A percentile compares a stretch with the other conserved stretches of the same genome.
These are phyloP conservation scores for Actenoides lindsayi DNA, from an alignment of 2,113 vertebrate genomes.

Conservation along the genomic window DNA sequence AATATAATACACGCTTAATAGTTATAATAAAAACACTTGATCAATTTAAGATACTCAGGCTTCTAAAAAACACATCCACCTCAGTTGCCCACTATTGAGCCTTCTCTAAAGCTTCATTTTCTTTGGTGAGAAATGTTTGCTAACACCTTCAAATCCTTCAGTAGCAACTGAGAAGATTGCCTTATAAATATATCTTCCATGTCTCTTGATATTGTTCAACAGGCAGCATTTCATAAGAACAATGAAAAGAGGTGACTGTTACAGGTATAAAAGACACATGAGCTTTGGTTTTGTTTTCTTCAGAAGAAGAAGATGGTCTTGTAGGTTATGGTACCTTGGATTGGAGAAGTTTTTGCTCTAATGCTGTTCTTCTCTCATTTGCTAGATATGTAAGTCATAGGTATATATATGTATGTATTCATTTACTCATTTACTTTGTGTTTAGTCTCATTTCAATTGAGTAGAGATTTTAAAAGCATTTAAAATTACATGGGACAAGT, in stretches of 20 bases:
- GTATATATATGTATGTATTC: background rate
- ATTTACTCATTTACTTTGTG: background rate
- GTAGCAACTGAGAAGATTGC: background rate
- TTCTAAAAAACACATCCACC: background rate
- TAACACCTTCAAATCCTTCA: background rate
- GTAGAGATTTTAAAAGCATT: background rate
- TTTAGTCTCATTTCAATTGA: background rate
- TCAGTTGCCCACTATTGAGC: accelerated
- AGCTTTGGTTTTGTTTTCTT: background rate
- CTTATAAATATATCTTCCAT: background rate
- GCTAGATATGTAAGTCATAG: background rate
- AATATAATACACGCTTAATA: background rate
- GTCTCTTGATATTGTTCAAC: background rate
- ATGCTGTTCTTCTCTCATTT: background rate
- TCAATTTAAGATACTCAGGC: background rate
- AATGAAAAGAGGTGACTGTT: background rate
- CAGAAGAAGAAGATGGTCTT: background rate
- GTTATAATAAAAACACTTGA: background rate
- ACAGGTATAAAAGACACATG: background rate
- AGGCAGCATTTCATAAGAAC: background rate
- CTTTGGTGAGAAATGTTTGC: background rate
- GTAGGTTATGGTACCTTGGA: background rate
- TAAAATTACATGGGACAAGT: background rate
- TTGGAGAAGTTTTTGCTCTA: background rate
- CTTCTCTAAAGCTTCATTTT: background rate